Evolutionary conservation across 2,113 vertebrate genomes (phyloP).

Genomic region (Dicentrarchus labrax): DNA sequence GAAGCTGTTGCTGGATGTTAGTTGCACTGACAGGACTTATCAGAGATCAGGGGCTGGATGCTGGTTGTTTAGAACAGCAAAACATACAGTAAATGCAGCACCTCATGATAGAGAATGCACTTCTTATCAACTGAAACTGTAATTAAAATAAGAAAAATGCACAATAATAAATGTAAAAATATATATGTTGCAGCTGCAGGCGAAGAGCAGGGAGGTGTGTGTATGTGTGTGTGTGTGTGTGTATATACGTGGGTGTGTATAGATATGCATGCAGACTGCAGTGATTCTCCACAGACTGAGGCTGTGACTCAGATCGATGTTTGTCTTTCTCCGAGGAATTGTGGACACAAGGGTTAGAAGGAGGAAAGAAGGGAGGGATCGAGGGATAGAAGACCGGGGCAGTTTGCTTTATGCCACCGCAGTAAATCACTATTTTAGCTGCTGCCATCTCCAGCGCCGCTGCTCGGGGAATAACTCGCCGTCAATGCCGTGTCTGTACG

Average conservation of each 20-base stretch:
- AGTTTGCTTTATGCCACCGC: slow-evolving; percentile 59
- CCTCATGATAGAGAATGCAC: background rate
- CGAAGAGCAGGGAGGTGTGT: background rate
- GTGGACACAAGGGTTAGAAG: slow-evolving; percentile 61
- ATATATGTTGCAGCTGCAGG: slow-evolving; percentile 29
- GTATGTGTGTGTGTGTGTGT: slow-evolving; percentile 14
- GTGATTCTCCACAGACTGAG: slow-evolving; percentile 51
- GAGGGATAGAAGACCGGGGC: slow-evolving; percentile 38
- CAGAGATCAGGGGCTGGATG: background rate
- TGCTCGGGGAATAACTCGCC: slow-evolving; percentile 54
- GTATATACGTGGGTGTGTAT: slow-evolving; percentile 23
- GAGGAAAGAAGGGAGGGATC: slow-evolving; percentile 25
- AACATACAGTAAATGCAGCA: background rate
- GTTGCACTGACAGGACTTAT: background rate
- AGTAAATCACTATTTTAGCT: slow-evolving; percentile 77
- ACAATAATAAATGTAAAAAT: background rate
- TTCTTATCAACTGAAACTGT: background rate
- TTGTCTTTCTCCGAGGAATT: slow-evolving; percentile 71
- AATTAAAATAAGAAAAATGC: background rate
- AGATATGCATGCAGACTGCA: slow-evolving; percentile 26
- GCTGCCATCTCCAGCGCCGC: slow-evolving; percentile 48
- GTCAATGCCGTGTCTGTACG: slow-evolving; percentile 4
- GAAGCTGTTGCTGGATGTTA: background rate
- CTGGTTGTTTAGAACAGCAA: background rate
- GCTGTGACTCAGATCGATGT: slow-evolving; percentile 77